Percentiles rank a stretch among this genome's conserved stretches.
phyloP scores from a whole-genome alignment of 1,140 invertebrate genomes.

The Agrypnia vestita region DNA sequence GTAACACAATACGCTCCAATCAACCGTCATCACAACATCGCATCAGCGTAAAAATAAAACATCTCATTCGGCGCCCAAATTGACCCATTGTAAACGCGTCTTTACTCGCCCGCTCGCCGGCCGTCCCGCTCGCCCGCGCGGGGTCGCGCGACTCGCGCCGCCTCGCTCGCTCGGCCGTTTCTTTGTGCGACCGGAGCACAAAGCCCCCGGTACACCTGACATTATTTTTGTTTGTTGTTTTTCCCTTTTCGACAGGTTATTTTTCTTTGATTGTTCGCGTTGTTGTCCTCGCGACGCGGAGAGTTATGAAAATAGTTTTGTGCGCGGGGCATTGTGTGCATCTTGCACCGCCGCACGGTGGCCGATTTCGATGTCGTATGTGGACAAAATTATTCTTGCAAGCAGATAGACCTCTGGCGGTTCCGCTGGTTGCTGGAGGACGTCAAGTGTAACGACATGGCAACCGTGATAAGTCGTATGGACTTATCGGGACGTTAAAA shows the following conservation, averaged over 20 bases:
- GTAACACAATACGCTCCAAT: constrained; percentile 19
- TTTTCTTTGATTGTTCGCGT: constrained; percentile 12
- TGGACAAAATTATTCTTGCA: no score
- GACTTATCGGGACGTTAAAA: no score
- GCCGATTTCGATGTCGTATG: no score
- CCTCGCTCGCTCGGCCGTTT: not conserved
- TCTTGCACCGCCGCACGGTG: no score
- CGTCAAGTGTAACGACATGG: no score
- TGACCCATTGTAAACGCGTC: constrained; percentile 29
- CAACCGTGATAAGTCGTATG: no score
- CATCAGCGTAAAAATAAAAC: constrained; percentile 22
- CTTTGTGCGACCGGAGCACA: not conserved
- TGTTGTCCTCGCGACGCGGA: not conserved
- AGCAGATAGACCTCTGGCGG: no score
- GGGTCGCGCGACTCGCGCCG: not conserved
- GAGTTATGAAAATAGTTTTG: no score
- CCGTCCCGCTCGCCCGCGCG: constrained; percentile 17
- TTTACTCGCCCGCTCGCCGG: not conserved
- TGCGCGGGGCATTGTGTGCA: no score
- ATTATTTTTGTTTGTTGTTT: constrained; percentile 28
- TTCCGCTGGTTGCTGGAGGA: no score
- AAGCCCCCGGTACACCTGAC: constrained; percentile 13
- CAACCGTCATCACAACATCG: constrained; percentile 3
- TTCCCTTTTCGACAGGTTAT: constrained; percentile 10
- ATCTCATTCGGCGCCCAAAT: constrained; percentile 9